phyloP scores from a whole-genome alignment of 2,113 vertebrate genomes.

The Psittacara wagleri region DNA sequence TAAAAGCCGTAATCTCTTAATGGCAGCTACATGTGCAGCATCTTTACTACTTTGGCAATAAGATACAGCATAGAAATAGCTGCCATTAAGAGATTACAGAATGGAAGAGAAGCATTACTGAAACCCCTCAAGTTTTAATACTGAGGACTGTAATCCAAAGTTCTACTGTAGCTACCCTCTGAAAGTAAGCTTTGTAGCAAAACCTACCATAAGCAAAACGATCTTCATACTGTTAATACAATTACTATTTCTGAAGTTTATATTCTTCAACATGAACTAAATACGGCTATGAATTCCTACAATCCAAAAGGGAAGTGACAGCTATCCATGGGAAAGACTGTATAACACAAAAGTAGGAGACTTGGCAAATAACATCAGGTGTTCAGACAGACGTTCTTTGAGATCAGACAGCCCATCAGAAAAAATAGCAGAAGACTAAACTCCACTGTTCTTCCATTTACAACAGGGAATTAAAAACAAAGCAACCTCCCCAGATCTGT shows the following conservation, averaged over 20 bases:
- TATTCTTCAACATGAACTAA: neutral
- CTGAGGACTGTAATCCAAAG: neutral
- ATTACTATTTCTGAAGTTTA: neutral
- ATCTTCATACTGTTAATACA: neutral
- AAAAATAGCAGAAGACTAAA: neutral
- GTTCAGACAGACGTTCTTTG: neutral
- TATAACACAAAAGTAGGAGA: neutral
- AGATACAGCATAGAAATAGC: neutral
- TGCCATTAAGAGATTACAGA: neutral
- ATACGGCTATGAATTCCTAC: neutral
- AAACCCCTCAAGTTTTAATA: neutral
- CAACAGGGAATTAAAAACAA: neutral
- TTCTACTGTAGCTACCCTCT: neutral
- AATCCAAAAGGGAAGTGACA: neutral
- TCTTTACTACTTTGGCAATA: neutral
- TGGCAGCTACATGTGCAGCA: neutral
- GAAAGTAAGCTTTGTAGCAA: neutral
- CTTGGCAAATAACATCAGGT: neutral
- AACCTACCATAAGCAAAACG: neutral
- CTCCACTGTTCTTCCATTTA: neutral
- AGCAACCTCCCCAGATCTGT: neutral
- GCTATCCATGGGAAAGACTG: neutral
- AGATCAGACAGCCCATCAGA: neutral
- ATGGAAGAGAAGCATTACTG: neutral
- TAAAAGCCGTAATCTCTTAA: neutral